These are phyloP conservation scores for Seriola aureovittata DNA, from an alignment of 2,113 vertebrate species.

Conservation along the genomic window DNA sequence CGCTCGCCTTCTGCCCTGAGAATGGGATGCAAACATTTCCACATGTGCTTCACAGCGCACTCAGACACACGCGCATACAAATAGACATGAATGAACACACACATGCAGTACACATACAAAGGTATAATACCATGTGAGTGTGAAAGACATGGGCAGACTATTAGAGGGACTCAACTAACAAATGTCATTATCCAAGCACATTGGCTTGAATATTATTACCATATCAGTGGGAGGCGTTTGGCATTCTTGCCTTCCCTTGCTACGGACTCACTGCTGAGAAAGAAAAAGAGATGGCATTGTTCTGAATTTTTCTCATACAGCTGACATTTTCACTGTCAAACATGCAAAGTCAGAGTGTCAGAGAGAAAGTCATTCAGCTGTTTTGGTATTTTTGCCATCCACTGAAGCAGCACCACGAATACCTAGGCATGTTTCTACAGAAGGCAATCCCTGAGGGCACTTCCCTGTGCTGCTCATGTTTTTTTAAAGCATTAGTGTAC, in stretches of 20 bases:
- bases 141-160: constrained; percentile 33
- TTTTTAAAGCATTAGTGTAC: constrained; percentile 46
- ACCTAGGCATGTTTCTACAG: constrained; percentile 43
- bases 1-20: constrained; percentile 29
- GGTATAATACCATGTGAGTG: constrained; percentile 20
- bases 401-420: constrained; percentile 18
- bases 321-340: constrained; percentile 27
- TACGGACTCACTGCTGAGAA: constrained; percentile 13
- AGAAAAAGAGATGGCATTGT: constrained; percentile 54
- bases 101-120: not conserved
- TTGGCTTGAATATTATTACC: constrained; percentile 59
- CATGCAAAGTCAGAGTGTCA: constrained; percentile 32
- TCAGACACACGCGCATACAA: constrained; percentile 5
- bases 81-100: not conserved
- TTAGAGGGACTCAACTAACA: constrained; percentile 60
- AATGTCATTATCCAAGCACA: constrained; percentile 68
- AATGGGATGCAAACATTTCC: constrained; percentile 36
- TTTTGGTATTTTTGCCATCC: constrained; percentile 16
- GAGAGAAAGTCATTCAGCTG: constrained; percentile 13
- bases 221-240: constrained; percentile 66
- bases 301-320: constrained; percentile 28
- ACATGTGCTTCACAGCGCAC: constrained; percentile 21
- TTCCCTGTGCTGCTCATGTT: constrained; percentile 37
- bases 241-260: constrained; percentile 54
- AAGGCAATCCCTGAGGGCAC: constrained; percentile 51